Percentiles rank a stretch among this genome's conserved stretches.
These are phyloP conservation scores for Chalcosyrphus nemorum DNA, from an alignment of 2,888 invertebrate genomes.

Conservation along the genomic window DNA sequence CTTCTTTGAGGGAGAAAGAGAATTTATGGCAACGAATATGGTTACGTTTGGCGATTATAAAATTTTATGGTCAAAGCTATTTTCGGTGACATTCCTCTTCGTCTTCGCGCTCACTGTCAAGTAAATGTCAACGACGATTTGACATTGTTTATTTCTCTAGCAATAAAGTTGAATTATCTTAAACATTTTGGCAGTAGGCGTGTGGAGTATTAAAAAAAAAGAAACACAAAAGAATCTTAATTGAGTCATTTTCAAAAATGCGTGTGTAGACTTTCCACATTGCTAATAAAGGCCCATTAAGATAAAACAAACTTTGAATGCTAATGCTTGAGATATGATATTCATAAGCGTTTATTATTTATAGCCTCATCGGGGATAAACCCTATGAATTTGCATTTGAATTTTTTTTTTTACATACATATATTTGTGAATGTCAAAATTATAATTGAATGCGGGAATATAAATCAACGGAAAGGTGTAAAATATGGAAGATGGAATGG, in stretches of 20 bases:
- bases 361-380: constrained; percentile 34
- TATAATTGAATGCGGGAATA: constrained; percentile 44
- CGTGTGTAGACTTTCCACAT: constrained; percentile 5
- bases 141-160: constrained; percentile 10
- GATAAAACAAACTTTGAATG: constrained; percentile 50
- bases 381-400: constrained; percentile 55
- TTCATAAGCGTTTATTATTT: constrained; percentile 58
- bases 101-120: not conserved
- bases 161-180: constrained; percentile 43
- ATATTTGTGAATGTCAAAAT: constrained; percentile 46
- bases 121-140: constrained; percentile 14
- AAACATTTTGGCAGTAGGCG: constrained; percentile 47
- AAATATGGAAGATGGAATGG: constrained; percentile 37
- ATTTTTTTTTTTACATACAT: not conserved
- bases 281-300: constrained; percentile 52
- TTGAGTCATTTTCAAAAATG: constrained; percentile 36
- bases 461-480: constrained; percentile 60
- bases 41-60: not conserved
- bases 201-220: constrained; percentile 41
- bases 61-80: constrained; percentile 34
- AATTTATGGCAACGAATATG: constrained; percentile 34
- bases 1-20: no score
- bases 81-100: constrained; percentile 1
- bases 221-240: constrained; percentile 68
- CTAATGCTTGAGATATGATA: constrained; percentile 40